These are phyloP conservation scores for Cataglyphis altisquamis DNA, from an alignment of 2,888 invertebrate species.

Conservation along the genomic window DNA sequence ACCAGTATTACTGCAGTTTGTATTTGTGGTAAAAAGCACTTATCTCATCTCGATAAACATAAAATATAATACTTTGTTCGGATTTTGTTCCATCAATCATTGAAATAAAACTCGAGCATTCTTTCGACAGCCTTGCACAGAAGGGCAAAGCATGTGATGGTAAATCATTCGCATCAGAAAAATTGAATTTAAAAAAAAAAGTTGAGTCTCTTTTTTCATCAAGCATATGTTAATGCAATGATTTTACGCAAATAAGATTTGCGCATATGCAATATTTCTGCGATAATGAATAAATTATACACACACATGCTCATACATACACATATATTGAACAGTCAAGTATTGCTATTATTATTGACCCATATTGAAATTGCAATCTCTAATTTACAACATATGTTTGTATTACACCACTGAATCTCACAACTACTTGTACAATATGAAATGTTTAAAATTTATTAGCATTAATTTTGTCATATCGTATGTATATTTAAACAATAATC, in stretches of 20 bases:
- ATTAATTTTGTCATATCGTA: slow-evolving; percentile 47
- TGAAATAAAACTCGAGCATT: too few species aligned
- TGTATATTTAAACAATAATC: slow-evolving; percentile 43
- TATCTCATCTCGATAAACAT: background rate
- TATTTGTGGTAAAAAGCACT: background rate
- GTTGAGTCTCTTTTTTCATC: background rate
- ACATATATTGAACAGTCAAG: background rate
- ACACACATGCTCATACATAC: background rate
- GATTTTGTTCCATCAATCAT: too few species aligned
- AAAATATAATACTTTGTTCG: too few species aligned
- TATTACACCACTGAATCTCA: background rate
- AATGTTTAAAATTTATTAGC: slow-evolving; percentile 42
- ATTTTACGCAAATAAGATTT: background rate
- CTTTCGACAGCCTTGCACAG: too few species aligned
- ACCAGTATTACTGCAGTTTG: background rate
- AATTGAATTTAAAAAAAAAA: background rate
- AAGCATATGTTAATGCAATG: background rate
- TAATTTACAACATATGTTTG: slow-evolving; percentile 1
- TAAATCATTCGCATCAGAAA: too few species aligned
- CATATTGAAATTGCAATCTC: slow-evolving; percentile 15
- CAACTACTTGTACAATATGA: background rate
- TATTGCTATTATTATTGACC: too few species aligned
- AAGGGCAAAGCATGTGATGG: too few species aligned
- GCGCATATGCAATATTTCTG: background rate
- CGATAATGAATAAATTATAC: background rate